Conservation (phyloP, 2,113 vertebrate genomes). For the Hoplias malabaricus region DNA sequence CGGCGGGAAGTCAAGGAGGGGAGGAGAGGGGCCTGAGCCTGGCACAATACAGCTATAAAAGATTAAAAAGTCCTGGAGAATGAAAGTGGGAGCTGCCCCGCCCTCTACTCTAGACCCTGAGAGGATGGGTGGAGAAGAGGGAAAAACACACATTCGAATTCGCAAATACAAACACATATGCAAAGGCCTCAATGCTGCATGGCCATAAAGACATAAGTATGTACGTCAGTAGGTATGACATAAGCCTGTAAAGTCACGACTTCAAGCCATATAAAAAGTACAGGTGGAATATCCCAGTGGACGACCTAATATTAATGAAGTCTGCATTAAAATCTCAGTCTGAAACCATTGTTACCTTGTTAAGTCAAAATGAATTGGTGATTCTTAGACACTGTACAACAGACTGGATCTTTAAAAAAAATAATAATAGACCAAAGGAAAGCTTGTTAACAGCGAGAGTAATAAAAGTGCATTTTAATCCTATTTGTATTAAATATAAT, state of each 20-base stretch:
- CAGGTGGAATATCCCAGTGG: not conserved
- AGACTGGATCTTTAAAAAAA: too few relatives aligned
- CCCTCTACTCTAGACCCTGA: constrained; percentile 51
- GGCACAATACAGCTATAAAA: constrained; percentile 50
- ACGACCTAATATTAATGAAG: not conserved
- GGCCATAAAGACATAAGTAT: not conserved
- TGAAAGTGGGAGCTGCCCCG: constrained; percentile 41
- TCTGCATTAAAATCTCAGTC: too few relatives aligned
- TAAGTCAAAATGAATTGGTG: too few relatives aligned
- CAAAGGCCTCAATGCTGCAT: constrained; percentile 3
- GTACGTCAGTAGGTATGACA: not conserved
- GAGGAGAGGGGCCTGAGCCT: constrained; percentile 47
- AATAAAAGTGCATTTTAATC: too few relatives aligned
- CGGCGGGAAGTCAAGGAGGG: constrained; percentile 54
- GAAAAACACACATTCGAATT: constrained; percentile 41
- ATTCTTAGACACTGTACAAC: too few relatives aligned
- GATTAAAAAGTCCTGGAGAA: constrained; percentile 55
- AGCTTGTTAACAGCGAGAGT: too few relatives aligned
- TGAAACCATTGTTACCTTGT: too few relatives aligned
- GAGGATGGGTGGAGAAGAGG: constrained; percentile 49
- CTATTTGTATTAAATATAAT: too few relatives aligned
- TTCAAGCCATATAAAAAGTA: not conserved
- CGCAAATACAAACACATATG: constrained; percentile 39
- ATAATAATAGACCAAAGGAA: too few relatives aligned
- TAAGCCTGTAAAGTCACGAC: not conserved